Conservation (phyloP, 2,113 vertebrate genomes). For the Eupsittula cactorum region DNA sequence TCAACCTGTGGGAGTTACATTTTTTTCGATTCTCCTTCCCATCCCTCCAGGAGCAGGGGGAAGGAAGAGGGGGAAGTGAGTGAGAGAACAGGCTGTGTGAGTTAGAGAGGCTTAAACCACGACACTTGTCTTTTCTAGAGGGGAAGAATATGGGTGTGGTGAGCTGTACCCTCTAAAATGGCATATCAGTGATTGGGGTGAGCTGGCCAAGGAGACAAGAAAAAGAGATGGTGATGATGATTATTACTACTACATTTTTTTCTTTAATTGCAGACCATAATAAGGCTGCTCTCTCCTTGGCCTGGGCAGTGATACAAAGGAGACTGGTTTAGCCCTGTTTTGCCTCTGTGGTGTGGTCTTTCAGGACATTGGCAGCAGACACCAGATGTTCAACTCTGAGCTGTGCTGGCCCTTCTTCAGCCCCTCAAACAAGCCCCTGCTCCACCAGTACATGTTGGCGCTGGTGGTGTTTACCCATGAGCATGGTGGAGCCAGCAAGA, state of each 20-base stretch:
- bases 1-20: too few species aligned
- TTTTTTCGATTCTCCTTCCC: too few species aligned
- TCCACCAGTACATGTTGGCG: not conserved
- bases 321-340: not conserved
- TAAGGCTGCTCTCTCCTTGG: not conserved
- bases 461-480: not conserved
- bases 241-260: not conserved
- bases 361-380: not conserved
- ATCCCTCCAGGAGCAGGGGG: too few species aligned
- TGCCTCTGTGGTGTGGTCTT: not conserved
- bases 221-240: not conserved
- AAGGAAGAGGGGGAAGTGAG: too few species aligned
- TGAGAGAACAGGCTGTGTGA: too few species aligned
- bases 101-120: too few species aligned
- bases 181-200: not conserved
- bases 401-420: not conserved
- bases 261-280: not conserved
- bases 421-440: rapidly evolving
- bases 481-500: not conserved
- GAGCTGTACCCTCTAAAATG: not conserved
- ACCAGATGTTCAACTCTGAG: not conserved
- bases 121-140: rapidly evolving
- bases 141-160: not conserved
- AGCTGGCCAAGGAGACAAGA: not conserved
- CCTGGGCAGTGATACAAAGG: not conserved